Evolutionary conservation across 2,797 vertebrate genomes (phyloP).

Genomic region (Brachyalestes nurse): DNA sequence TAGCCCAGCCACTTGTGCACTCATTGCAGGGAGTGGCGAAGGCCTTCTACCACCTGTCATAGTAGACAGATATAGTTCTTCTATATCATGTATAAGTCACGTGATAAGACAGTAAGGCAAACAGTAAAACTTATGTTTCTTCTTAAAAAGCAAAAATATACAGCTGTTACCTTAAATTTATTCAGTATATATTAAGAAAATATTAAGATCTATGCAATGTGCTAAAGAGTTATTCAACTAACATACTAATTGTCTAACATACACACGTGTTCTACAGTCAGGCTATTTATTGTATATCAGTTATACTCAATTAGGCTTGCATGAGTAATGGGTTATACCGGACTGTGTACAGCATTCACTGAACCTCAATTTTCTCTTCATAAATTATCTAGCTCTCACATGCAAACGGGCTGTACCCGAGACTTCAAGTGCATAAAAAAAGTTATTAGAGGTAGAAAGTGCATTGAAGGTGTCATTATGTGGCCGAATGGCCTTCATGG

Average conservation of each 20-base stretch:
- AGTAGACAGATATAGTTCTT: slow-evolving; percentile 16
- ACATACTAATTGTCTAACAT: background rate
- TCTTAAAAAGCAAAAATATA: background rate
- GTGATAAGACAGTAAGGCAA: background rate
- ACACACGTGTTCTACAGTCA: background rate
- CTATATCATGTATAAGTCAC: slow-evolving; percentile 12
- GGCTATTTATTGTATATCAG: background rate
- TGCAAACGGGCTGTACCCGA: slow-evolving; percentile 50
- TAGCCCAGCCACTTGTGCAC: slow-evolving; percentile 39
- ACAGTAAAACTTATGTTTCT: background rate
- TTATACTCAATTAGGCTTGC: background rate
- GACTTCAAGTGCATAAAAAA: slow-evolving; percentile 60
- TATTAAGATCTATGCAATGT: background rate
- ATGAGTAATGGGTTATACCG: slow-evolving; percentile 25
- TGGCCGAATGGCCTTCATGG: slow-evolving; percentile 64
- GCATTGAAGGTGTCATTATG: slow-evolving; percentile 87
- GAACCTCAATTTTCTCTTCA: slow-evolving; percentile 47
- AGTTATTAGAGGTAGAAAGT: slow-evolving; percentile 87
- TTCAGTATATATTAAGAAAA: background rate
- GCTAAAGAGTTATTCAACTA: background rate
- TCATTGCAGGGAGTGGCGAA: slow-evolving; percentile 45
- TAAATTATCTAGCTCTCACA: slow-evolving; percentile 57
- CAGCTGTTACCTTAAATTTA: background rate
- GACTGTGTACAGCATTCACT: slow-evolving; percentile 37
- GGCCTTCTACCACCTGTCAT: slow-evolving; percentile 42